Conservation (phyloP, 2,113 vertebrate genomes). For the Mus spicilegus region DNA sequence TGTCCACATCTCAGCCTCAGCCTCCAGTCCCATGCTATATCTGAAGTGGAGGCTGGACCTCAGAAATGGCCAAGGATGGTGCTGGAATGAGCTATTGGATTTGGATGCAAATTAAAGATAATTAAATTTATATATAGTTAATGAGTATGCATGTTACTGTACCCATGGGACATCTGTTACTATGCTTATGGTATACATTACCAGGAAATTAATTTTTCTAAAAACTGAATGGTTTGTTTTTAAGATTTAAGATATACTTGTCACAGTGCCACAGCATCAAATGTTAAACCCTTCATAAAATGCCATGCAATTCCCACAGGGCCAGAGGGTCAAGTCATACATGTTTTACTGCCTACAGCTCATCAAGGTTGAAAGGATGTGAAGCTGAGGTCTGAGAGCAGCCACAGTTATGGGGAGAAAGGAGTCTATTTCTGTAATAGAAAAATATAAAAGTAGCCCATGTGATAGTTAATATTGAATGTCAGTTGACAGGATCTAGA, state of each 20-base stretch:
- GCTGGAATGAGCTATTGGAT: not conserved
- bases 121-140: constrained; percentile 42
- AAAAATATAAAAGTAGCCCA: not conserved
- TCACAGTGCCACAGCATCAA: not conserved
- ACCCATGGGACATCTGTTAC: constrained; percentile 50
- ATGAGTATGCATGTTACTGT: constrained; percentile 45
- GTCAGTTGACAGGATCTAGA: not conserved
- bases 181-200: not conserved
- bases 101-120: not conserved
- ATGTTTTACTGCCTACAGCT: not conserved
- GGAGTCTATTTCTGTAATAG: no score
- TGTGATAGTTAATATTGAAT: not conserved
- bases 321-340: not conserved
- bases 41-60: not conserved
- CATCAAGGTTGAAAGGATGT: not conserved
- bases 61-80: not conserved
- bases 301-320: not conserved
- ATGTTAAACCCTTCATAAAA: not conserved
- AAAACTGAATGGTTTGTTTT: constrained; percentile 47
- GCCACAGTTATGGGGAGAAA: no score
- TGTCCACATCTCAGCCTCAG: no score
- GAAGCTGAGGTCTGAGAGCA: rapidly evolving
- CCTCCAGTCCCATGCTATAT: no score
- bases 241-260: not conserved
- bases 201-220: constrained; percentile 46